phyloP scores from a whole-genome alignment of 2,797 vertebrate genomes.

The Lagocephalus sceleratus region DNA sequence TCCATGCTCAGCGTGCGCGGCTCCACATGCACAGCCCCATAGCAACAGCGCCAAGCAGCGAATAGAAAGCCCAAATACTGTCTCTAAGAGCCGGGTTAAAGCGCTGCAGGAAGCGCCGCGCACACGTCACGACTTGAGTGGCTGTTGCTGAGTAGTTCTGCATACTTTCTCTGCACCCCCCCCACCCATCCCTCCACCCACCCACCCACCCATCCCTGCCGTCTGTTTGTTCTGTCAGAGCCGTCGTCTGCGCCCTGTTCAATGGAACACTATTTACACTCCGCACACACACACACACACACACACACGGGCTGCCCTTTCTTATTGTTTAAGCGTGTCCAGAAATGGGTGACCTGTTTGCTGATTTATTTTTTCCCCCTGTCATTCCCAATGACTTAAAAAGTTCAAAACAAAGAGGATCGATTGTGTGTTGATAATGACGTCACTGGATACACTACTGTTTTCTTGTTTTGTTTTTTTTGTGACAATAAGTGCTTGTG shows the following conservation, averaged over 20 bases:
- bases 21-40: slow-evolving; percentile 74
- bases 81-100: slow-evolving; percentile 83
- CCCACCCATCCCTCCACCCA: slow-evolving; percentile 30
- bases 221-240: slow-evolving; percentile 71
- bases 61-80: slow-evolving; percentile 83
- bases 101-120: slow-evolving; percentile 77
- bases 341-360: background rate
- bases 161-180: slow-evolving; percentile 61
- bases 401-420: no score
- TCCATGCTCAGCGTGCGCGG: slow-evolving; percentile 57
- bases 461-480: background rate
- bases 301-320: slow-evolving; percentile 29
- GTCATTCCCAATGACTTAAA: no score
- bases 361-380: background rate
- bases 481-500: background rate
- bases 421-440: no score
- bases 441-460: no score
- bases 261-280: slow-evolving; percentile 65
- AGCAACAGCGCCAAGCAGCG: slow-evolving; percentile 85
- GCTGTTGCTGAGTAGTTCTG: slow-evolving; percentile 86
- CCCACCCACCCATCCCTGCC: slow-evolving; percentile 40
- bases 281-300: slow-evolving; percentile 14
- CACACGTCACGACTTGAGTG: slow-evolving; percentile 79
- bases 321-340: background rate
- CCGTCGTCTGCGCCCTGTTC: slow-evolving; percentile 64